phyloP scores from a whole-genome alignment of 37 sponge, comb jelly and placozoan genomes.

The Axinella damicornis region DNA sequence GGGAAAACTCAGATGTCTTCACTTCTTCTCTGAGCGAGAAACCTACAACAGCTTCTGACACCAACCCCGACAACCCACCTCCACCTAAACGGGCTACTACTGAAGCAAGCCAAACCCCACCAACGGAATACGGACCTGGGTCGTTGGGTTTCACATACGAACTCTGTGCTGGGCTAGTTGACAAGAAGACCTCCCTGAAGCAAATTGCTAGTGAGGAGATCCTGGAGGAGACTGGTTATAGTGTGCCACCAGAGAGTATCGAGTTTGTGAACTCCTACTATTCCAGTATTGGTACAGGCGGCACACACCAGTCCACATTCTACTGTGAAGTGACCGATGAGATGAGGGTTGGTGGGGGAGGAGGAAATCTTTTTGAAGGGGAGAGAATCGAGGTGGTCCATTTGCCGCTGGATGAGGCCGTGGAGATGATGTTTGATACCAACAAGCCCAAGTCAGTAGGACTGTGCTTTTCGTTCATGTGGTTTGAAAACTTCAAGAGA shows the following conservation, averaged over 20 bases:
- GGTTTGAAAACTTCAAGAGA: conserved; percentile 77
- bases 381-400: conserved; percentile 94
- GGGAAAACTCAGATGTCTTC: conserved; percentile 62
- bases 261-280: conserved; percentile 53
- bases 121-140: conserved; percentile 52
- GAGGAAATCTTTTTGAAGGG: conserved; percentile 83
- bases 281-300: conserved; percentile 80
- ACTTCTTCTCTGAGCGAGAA: conserved; percentile 49
- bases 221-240: conserved; percentile 87
- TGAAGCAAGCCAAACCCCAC: neutral
- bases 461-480: conserved; percentile 80
- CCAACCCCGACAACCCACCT: neutral
- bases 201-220: conserved; percentile 91
- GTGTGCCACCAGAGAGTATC: conserved; percentile 75
- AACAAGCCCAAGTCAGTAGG: conserved; percentile 64
- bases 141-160: conserved; percentile 84
- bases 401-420: conserved; percentile 62
- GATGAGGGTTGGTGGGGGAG: conserved; percentile 75
- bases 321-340: conserved; percentile 92
- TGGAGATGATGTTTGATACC: conserved; percentile 67
- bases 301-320: conserved; percentile 70
- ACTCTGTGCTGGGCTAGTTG: conserved; percentile 95
- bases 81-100: conserved; percentile 1
- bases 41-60: neutral
- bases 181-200: conserved; percentile 69